A percentile compares a stretch with the other conserved stretches of the same genome.
phyloP scores from a whole-genome alignment of 2,113 vertebrate genomes.

The Mellivora capensis region DNA sequence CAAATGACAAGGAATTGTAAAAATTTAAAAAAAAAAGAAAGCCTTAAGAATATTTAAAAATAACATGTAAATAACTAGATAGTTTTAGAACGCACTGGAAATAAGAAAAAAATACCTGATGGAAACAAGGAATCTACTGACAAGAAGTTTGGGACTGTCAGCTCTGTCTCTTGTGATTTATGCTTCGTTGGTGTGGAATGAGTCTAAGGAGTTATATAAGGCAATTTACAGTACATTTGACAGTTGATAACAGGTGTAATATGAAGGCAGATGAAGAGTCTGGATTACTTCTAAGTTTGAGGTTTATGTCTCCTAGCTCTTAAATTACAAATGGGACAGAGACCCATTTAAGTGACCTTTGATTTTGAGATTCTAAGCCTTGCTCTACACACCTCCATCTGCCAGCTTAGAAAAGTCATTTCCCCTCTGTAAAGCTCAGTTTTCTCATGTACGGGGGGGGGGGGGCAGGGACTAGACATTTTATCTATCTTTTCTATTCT shows the following conservation, averaged over 20 bases:
- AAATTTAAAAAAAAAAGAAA: background rate
- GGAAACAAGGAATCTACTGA: background rate
- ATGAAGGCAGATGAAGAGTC: background rate
- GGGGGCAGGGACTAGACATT: background rate
- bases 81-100: background rate
- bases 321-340: background rate
- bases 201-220: background rate
- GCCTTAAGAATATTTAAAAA: background rate
- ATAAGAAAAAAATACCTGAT: background rate
- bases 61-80: background rate
- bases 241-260: background rate
- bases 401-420: background rate
- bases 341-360: background rate
- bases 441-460: background rate
- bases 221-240: background rate
- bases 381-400: background rate
- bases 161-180: background rate
- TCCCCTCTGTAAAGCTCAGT: background rate
- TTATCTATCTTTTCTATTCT: background rate
- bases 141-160: background rate
- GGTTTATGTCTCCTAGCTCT: background rate
- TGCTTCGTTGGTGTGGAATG: background rate
- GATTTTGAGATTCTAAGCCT: background rate
- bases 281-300: background rate
- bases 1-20: background rate